phyloP scores from a whole-genome alignment of 2,797 vertebrate species.

The Iguana delicatissima region DNA sequence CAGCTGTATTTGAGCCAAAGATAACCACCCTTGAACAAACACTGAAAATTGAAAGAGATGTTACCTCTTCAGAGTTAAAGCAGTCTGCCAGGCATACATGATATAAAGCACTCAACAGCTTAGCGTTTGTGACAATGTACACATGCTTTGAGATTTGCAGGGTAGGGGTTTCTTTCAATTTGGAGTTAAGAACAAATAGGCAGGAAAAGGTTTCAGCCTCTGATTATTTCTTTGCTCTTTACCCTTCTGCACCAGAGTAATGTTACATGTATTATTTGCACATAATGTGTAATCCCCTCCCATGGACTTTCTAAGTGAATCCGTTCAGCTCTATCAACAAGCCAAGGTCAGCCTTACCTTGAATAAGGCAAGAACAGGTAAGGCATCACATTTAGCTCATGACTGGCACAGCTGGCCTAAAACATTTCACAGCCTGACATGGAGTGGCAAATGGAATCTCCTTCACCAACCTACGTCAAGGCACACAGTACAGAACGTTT shows the following conservation, averaged over 20 bases:
- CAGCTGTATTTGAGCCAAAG: constrained; percentile 31
- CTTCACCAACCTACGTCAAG: too few relatives aligned
- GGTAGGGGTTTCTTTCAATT: background rate
- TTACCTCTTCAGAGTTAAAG: background rate
- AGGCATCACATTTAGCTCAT: background rate
- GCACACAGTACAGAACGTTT: too few relatives aligned
- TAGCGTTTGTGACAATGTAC: background rate
- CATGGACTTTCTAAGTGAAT: background rate
- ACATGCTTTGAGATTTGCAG: background rate
- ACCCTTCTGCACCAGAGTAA: background rate
- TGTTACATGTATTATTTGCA: background rate
- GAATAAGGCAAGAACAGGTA: background rate
- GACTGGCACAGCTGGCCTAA: too few relatives aligned
- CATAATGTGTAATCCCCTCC: background rate
- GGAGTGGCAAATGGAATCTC: too few relatives aligned
- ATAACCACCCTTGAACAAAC: constrained; percentile 32
- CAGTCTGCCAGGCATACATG: fast-evolving
- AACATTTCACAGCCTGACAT: too few relatives aligned
- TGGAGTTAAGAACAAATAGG: background rate
- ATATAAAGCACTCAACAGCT: background rate
- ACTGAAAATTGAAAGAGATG: background rate
- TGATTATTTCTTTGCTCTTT: background rate
- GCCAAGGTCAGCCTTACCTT: background rate
- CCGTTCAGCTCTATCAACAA: background rate
- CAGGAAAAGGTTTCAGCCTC: background rate